Base-by-base conservation (phyloP, 2,113 vertebrate species). In the Varanus komodoensis region DNA sequence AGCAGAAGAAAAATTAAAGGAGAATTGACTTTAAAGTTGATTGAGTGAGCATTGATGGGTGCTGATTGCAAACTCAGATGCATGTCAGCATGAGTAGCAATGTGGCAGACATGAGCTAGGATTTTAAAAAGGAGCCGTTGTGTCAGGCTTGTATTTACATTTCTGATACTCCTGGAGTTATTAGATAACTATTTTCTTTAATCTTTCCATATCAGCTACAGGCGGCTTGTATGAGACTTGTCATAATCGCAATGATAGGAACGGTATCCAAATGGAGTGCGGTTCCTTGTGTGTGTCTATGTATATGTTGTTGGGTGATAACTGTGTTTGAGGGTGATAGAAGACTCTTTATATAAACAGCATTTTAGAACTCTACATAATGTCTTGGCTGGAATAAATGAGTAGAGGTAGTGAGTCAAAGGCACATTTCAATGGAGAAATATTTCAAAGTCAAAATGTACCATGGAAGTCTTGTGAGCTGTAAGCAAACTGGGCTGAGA, bases 131-230 rank as follows among this genome's bases (percentile, higher is more conserved):
- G 67, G 57, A 92, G 92, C 82, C 92, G 87, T 89, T 88, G 34
- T 89, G n/a, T 89, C 92, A 92, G 61, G 79, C 94, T 97, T 92
- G 91, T 94, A 96, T 97, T 97, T 97, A 95, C 94, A 95, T 96
- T 97, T 96, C 92, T 94, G 93, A 97, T 95, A 95, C 90, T 94
- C 87, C 95, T 97, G 95, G 92, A 97, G 96, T 96, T 95, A 96
- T 95, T 96, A 95, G 93, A 96, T 94, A 96, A 87, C 92, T 95
- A 92, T 96, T 97, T 96, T 88, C 96, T 96, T 96, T 96, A 95
- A 94, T 95, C 93, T 94, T 94, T 93, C 68, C 91, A 8, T 97
- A 96, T 96, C 96, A 96, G 91, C 86, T 73, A 67, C 77, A 93
- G 92, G 95, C 94, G 91, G 92, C 93, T 94, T 96, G 95, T 94